Conservation (phyloP, 2,797 vertebrate genomes). For the Prunella strophiata region DNA sequence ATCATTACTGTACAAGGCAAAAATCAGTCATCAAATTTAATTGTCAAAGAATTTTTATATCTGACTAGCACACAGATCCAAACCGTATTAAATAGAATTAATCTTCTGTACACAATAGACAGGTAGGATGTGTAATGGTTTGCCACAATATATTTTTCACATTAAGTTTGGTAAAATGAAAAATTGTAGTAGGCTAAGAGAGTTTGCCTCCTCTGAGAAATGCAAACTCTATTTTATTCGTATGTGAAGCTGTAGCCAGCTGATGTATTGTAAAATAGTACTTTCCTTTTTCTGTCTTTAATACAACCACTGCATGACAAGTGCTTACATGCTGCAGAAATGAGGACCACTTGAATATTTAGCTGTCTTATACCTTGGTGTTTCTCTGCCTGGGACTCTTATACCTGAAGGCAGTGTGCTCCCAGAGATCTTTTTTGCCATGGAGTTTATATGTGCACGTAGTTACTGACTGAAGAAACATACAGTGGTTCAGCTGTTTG, state of each 20-base stretch:
- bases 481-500: neutral
- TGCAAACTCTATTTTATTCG: neutral
- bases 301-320: neutral
- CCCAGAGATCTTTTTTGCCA: neutral
- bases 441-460: neutral
- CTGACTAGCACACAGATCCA: neutral
- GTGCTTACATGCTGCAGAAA: neutral
- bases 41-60: neutral
- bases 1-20: neutral
- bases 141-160: neutral
- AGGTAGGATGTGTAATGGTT: neutral
- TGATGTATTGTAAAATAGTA: neutral
- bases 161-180: neutral
- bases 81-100: neutral
- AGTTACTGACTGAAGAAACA: neutral
- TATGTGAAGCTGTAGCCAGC: neutral
- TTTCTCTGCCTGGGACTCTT: neutral
- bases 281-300: neutral
- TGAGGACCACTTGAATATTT: neutral
- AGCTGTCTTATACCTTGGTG: neutral
- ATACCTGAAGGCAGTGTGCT: neutral
- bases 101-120: neutral
- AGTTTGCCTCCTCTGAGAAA: rapidly evolving
- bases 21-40: neutral
- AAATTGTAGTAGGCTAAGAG: neutral